Conservation (phyloP, 1,140 invertebrate genomes). For the Ceratoteleas bidentatus region DNA sequence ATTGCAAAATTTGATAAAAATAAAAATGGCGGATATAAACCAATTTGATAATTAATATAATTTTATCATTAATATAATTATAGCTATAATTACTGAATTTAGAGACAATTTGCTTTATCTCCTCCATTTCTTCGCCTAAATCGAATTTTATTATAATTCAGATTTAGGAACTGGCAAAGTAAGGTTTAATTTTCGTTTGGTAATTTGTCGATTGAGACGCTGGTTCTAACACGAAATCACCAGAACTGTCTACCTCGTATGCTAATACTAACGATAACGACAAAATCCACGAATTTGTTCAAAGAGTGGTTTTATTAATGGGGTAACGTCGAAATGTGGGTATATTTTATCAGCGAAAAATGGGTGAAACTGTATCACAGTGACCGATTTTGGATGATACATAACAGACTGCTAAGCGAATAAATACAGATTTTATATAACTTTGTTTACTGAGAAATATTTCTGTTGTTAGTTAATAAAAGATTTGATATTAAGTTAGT, state of each 20-base stretch:
- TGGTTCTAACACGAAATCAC: constrained; percentile 23
- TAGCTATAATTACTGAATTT: no score
- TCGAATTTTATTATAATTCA: no score
- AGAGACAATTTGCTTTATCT: no score
- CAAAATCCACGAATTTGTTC: constrained; percentile 17
- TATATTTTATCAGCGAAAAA: constrained; percentile 45
- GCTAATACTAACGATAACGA: constrained; percentile 12
- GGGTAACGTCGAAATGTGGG: constrained; percentile 23
- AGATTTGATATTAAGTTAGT: constrained; percentile 15
- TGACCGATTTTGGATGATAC: background rate
- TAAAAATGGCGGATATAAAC: no score
- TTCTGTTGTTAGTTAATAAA: constrained; percentile 26
- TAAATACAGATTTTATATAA: constrained; percentile 44
- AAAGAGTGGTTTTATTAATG: constrained; percentile 28
- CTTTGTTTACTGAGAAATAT: constrained; percentile 33
- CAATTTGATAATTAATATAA: no score
- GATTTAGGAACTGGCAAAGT: no score
- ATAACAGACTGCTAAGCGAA: constrained; percentile 31
- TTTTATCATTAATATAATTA: no score
- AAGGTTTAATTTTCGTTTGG: no score
- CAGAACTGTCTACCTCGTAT: constrained; percentile 56
- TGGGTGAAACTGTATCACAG: constrained; percentile 13
- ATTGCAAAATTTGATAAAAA: no score
- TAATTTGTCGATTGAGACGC: no score
- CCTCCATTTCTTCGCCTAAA: no score